Conservation (phyloP, 2,888 invertebrate species). For the Cryptus viduatorius region DNA sequence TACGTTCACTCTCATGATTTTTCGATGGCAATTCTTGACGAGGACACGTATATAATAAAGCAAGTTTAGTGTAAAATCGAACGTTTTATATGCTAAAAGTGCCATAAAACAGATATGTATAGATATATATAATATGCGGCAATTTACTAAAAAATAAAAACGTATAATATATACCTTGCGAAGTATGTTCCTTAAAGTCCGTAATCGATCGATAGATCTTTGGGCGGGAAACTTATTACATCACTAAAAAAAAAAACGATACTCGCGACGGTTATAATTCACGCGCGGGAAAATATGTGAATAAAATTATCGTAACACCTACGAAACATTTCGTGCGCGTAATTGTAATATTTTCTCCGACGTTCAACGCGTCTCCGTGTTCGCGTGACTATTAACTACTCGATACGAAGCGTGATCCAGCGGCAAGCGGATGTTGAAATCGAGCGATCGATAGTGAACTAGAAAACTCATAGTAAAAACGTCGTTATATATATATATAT, state of each 20-base stretch:
- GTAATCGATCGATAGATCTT: not conserved
- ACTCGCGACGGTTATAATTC: not conserved
- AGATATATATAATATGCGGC: not conserved
- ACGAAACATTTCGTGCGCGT: not conserved
- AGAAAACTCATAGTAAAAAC: not conserved
- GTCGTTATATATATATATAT: too few species aligned
- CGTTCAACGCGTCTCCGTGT: not conserved
- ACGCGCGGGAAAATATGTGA: not conserved
- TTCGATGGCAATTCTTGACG: conserved; percentile 15
- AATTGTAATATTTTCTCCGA: not conserved
- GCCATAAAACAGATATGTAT: not conserved
- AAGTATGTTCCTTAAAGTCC: not conserved
- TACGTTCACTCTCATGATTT: conserved; percentile 54
- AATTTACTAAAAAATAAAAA: not conserved
- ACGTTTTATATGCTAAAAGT: not conserved
- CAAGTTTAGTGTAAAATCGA: not conserved
- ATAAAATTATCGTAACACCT: not conserved
- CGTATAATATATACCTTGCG: not conserved
- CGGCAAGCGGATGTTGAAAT: conserved; percentile 28
- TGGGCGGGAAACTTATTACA: not conserved
- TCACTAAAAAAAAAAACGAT: not conserved
- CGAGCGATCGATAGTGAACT: conserved; percentile 15
- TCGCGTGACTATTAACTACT: not conserved
- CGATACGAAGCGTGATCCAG: not conserved
- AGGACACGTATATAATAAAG: not conserved